Evolutionary conservation across 2,113 vertebrate genomes (phyloP).

Genomic region (Brevimyrus niger): DNA sequence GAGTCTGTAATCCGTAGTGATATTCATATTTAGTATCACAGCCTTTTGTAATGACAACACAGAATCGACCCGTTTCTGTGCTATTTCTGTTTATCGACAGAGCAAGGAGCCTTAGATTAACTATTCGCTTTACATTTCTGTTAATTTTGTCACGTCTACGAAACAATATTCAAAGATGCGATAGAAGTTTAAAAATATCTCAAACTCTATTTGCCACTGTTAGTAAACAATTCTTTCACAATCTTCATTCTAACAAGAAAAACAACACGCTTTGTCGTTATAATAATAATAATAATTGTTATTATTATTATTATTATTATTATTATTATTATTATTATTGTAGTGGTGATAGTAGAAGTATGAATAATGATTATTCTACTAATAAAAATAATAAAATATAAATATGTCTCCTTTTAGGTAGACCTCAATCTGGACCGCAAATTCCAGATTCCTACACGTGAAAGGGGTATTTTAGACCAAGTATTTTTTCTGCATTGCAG

Average conservation of each 20-base stretch:
- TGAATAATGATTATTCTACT: not conserved
- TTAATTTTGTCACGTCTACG: not conserved
- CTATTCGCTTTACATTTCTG: not conserved
- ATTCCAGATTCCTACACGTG: not conserved
- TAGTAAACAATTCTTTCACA: not conserved
- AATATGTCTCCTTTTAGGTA: not conserved
- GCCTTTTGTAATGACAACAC: not conserved
- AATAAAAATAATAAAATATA: not conserved
- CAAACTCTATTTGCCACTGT: not conserved
- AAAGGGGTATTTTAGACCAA: not conserved
- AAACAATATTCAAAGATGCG: not conserved
- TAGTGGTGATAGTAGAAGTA: not conserved
- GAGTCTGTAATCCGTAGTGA: not conserved
- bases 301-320: not conserved
- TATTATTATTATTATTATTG: not conserved
- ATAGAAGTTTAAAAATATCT: not conserved
- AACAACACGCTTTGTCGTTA: not conserved
- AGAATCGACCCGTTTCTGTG: not conserved
- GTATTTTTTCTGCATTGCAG: not conserved
- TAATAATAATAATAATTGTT: not conserved
- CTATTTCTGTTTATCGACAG: not conserved
- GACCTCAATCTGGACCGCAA: not conserved
- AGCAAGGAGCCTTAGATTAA: not conserved
- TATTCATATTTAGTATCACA: not conserved
- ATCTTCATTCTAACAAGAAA: not conserved